Base-by-base conservation (phyloP, 2,797 vertebrate genomes). In the Epinephelus malabaricus region DNA sequence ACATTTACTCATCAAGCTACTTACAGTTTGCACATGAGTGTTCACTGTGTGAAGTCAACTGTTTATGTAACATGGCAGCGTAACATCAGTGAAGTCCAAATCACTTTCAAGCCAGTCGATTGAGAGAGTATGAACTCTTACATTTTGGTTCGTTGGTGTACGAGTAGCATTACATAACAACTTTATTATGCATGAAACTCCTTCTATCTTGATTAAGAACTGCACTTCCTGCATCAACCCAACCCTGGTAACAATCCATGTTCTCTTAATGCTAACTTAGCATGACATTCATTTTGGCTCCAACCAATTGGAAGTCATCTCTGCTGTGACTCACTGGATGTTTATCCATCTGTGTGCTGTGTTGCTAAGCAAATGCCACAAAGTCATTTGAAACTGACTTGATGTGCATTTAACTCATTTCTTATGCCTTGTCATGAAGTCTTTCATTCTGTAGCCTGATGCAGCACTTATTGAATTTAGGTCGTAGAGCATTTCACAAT, bases 321-420 rank as follows among this genome's bases (percentile, higher is more conserved):
- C 55, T 55, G 55, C 65, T 71, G 53, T 78, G 78, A 91, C 77
- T 93, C 85, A 80, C 40, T 60, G 61, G 53, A 76, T 67, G 46
- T 79, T 65, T 73, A 70, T 68, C 71, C 70, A 45, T 76, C 71
- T 76, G 68, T 65, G 65, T 27, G 47, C 17, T 55, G 67, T 8
- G 62, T 60, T 80, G 69, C 77, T 77, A 56, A 73, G 84, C 69
- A 79, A 85, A 71, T 0, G 6, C n/a, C 50, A 69, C 40, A 61
- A 69, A 76, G 61, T 74, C 8, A 69, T 67, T 61, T 85, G 38
- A 69, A 65, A 77, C 23, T 61, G 69, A 78, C 43, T 58, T 2
- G 27, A 51, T 63, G 73, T 68, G 53, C 72, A 65, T 69, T 63
- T 71, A 19, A 27, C 49, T 81, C 56, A 68, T 79, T 81, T 70